A percentile compares a stretch with the other conserved stretches of the same genome.
Evolutionary conservation across 2,797 vertebrate genomes (phyloP).

Genomic region (Monodelphis domestica): DNA sequence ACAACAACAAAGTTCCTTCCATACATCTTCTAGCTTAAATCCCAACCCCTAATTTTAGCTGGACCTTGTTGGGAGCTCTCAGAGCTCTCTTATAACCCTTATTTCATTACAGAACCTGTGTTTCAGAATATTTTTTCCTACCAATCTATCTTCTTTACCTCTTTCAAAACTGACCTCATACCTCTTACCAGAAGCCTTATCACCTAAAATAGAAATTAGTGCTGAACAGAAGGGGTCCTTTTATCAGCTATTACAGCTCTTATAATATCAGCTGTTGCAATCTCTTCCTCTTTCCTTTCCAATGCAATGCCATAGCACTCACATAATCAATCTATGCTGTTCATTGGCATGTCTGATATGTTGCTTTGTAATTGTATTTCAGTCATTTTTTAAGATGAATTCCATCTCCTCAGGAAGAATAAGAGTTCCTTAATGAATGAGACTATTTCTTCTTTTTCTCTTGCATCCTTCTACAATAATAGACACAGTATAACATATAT

Average conservation of each 20-base stretch:
- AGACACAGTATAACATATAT: too few relatives aligned
- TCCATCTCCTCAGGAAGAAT: neutral
- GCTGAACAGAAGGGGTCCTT: neutral
- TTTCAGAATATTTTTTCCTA: neutral
- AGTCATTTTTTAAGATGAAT: neutral
- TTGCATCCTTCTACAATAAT: neutral
- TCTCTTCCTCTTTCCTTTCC: neutral
- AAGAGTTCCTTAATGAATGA: neutral
- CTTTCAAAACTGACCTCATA: neutral
- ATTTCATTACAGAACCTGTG: neutral
- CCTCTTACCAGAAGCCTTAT: neutral
- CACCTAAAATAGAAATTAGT: neutral
- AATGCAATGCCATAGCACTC: neutral
- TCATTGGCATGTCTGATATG: neutral
- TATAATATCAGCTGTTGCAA: neutral
- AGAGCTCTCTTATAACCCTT: neutral
- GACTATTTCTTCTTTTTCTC: neutral
- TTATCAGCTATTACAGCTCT: too few relatives aligned
- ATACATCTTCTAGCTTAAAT: neutral
- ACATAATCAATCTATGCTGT: neutral
- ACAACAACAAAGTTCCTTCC: neutral
- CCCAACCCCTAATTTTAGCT: neutral
- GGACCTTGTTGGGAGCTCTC: neutral
- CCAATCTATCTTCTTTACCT: neutral
- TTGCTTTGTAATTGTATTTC: conserved; percentile 9